Conservation (phyloP, 2,797 vertebrate species). For the Pelodytes ibericus region DNA sequence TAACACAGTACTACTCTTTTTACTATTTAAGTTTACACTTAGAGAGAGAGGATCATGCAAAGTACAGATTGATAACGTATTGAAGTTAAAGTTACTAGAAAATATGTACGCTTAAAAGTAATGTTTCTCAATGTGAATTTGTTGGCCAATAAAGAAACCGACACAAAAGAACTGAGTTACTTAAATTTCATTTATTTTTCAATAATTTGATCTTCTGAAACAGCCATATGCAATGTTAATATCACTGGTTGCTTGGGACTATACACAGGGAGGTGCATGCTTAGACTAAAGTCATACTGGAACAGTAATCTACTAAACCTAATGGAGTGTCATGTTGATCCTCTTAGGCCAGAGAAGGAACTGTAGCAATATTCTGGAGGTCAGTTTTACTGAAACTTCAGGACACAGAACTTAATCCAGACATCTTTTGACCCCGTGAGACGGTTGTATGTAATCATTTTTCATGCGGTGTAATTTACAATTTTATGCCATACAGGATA, state of each 20-base stretch:
- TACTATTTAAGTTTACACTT: too few species aligned
- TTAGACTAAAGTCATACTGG: slow-evolving; percentile 58
- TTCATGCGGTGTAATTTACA: slow-evolving; percentile 16
- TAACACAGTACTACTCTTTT: too few species aligned
- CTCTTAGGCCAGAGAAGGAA: neutral
- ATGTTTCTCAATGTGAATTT: too few species aligned
- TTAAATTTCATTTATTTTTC: slow-evolving; percentile 29
- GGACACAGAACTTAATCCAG: neutral
- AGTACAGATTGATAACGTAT: too few species aligned
- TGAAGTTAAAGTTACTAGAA: too few species aligned
- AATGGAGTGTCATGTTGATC: neutral
- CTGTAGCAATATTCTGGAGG: slow-evolving; percentile 13
- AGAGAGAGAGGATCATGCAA: too few species aligned
- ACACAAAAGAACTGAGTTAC: neutral
- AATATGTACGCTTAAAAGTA: too few species aligned
- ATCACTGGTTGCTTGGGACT: slow-evolving; percentile 68
- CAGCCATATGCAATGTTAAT: slow-evolving; percentile 74
- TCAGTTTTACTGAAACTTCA: neutral
- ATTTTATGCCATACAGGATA: neutral
- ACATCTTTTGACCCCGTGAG: neutral
- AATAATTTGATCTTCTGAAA: slow-evolving; percentile 61
- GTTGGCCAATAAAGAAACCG: slow-evolving; percentile 2
- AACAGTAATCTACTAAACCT: slow-evolving; percentile 40
- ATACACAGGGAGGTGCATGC: slow-evolving; percentile 76
- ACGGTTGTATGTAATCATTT: neutral